Evolutionary conservation across 2,113 vertebrate genomes (phyloP).

Genomic region (Corvus cornix): DNA sequence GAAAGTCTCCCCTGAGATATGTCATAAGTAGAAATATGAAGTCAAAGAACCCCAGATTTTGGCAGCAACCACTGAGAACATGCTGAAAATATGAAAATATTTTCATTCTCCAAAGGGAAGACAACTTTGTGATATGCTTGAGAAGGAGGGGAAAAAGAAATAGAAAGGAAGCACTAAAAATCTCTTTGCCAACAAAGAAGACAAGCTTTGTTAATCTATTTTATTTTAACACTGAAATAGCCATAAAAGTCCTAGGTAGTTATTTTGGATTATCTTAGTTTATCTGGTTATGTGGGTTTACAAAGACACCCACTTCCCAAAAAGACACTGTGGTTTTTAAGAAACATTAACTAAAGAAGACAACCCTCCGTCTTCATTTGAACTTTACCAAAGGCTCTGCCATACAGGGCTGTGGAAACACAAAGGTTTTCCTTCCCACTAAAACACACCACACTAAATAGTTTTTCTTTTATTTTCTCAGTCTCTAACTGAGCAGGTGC

Average conservation of each 20-base stretch:
- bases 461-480: neutral
- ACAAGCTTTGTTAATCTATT: neutral
- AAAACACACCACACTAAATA: neutral
- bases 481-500: neutral
- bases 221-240: neutral
- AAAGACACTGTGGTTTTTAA: neutral
- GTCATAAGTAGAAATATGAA: neutral
- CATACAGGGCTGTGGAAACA: neutral
- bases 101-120: neutral
- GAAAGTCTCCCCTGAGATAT: neutral
- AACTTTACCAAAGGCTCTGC: neutral
- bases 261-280: neutral
- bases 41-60: conserved; percentile 10
- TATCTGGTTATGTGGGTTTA: neutral
- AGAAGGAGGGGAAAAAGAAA: neutral
- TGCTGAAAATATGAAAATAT: neutral
- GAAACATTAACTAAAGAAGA: neutral
- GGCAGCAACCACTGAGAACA: neutral
- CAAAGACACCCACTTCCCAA: neutral
- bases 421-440: neutral
- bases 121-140: neutral
- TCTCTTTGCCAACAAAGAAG: neutral
- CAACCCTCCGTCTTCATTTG: neutral
- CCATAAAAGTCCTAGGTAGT: neutral
- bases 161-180: neutral